A percentile compares a stretch with the other conserved stretches of the same genome.
phyloP scores from a whole-genome alignment of 2,113 vertebrate genomes.

The Rynchops niger region DNA sequence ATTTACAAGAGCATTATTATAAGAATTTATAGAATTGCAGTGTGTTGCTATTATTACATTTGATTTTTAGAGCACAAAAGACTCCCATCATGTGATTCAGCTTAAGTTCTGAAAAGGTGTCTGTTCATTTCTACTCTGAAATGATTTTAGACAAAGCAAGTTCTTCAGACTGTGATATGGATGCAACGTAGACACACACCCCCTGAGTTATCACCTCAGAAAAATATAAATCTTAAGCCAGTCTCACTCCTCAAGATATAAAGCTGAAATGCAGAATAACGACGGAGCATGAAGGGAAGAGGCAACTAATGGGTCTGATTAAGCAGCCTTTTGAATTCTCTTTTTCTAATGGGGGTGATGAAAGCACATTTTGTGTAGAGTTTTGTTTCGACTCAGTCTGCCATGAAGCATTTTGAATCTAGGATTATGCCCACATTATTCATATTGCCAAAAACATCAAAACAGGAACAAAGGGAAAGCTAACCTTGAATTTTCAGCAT shows the following conservation, averaged over 20 bases:
- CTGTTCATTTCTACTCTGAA: background rate
- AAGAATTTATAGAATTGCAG: background rate
- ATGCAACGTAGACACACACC: background rate
- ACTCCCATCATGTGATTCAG: background rate
- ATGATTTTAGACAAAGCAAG: constrained; percentile 1
- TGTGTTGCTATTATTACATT: background rate
- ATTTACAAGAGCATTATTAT: background rate
- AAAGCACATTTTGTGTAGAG: constrained; percentile 56
- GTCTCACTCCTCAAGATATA: background rate
- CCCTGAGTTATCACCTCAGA: constrained; percentile 1
- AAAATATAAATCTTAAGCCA: background rate
- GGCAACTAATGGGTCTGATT: constrained; percentile 55
- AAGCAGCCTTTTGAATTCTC: constrained; percentile 56
- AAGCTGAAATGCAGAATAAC: constrained; percentile 6
- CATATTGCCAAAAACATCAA: constrained; percentile 78
- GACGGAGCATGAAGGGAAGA: constrained; percentile 10
- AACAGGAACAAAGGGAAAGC: constrained; percentile 78
- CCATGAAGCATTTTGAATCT: constrained; percentile 71
- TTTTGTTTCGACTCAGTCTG: constrained; percentile 71
- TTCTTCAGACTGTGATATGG: background rate
- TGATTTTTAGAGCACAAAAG: constrained; percentile 32
- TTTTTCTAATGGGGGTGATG: constrained; percentile 60
- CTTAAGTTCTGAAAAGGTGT: background rate
- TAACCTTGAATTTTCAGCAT: constrained; percentile 81
- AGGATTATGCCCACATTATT: constrained; percentile 72